Evolutionary conservation across 1,140 invertebrate species (phyloP), one percentile per base, ranked within the genome.

Genomic region (Drosophila sulfurigaster): DNA sequence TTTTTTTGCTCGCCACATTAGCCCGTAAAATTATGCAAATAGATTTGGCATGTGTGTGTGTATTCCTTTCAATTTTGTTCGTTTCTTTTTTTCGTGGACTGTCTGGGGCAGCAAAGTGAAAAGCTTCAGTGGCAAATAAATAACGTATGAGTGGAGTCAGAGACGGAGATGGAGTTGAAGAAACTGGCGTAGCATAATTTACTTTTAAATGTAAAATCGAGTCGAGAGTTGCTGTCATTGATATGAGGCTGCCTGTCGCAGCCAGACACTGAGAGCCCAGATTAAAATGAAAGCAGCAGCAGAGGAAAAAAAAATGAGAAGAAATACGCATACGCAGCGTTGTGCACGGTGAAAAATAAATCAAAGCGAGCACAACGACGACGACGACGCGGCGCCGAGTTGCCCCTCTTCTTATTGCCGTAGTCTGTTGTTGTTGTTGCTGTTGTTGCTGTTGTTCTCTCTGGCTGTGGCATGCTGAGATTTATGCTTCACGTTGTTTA

Each of bases 141-240:
- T 38, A 56, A 38, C 13, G 6, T 15, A 38, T 38, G 35, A 38
- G 3, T 10, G 35, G 35, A 38, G 32, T 6, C 5, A 8, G 8
- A 38, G 35, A 10, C 2, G 8, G 35, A 56, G 32, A 49, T 6
- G 11, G 25, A 51, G 41, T 45, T 83, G 68, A 71, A 64, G 59
- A 46, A 66, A 67, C 46, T 15, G 49, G 43, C 46, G 35, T 59
- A 43, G 68, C 59, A 88, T 88, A 87, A 87, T 87, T 88, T 72
- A 88, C 83, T 88, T 87, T 88, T 87, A 88, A 87, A 87, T 87
- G 80, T 72, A 83, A 87, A 87, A 86, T 81, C 82, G 82, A 86
- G 35, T 59, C 77, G 76, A 87, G 51, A 41, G 28, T 46, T 38
- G 66, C 76, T 87, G 82, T 79, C 83, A 86, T 86, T 86, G 82